Base-by-base conservation (phyloP, 2,113 vertebrate species). In the Prionailurus bengalensis region DNA sequence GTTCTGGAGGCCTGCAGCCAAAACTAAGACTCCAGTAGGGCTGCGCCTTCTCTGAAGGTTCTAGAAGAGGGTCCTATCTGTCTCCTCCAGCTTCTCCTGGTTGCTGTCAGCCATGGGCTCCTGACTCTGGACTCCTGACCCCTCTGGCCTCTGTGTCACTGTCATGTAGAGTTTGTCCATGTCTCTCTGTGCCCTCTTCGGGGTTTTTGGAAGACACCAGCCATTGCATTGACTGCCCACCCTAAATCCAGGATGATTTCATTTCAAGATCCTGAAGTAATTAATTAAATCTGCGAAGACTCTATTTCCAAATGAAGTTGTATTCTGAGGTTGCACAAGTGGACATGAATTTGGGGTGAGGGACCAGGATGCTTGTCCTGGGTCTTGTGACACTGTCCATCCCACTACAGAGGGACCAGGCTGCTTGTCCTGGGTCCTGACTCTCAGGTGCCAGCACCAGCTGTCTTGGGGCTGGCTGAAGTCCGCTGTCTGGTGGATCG, bases 371-470 rank as follows among this genome's bases (percentile, higher is more conserved):
- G 0, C 36, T n/a, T 7, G 48, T 48, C 25, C 81, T n/a, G 65
- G 79, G 29, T 12, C 48, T n/a, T 2, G 45, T 45, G 45, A 45
- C 7, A 45, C 45, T 45, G 45, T 45, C 45, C 45, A 1, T 45
- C 45, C 7, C 45, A 45, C 45, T 45, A 9, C 45, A 45, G 23
- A 36, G 7, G 39, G 66, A 17, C n/a, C 36, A 15, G 13, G 7
- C 39, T 14, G 0, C 36, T n/a, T 7, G 48, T 58, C 25, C 81
- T n/a, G 65, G 79, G 29, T 12, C 48, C 29, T 2, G 23, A 39
- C 27, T 4, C 8, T 7, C 36, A 76, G 36, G 48, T 19, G 21
- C 39, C 3, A 2, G 8, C 1, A 0, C 65, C 53, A 1, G 25
- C 73, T 19, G 5, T 39, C 85, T 45, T 3, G 0, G 63, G 23